Base-by-base conservation (phyloP, 2,113 vertebrate genomes). In the Tangachromis dhanisi region DNA sequence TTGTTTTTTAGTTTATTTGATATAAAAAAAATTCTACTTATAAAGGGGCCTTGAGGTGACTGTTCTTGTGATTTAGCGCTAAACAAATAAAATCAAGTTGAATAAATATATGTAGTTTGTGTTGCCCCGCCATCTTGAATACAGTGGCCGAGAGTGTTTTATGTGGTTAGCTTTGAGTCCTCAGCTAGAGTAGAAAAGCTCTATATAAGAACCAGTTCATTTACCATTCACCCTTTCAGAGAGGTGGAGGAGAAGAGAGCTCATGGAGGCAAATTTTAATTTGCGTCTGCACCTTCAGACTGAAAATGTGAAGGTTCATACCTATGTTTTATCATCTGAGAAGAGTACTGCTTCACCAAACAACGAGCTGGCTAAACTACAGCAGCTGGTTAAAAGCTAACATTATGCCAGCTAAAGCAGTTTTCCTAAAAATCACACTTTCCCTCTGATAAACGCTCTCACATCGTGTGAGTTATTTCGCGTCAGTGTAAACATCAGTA, bases 391-490 rank as follows among this genome's bases (percentile, higher is more conserved):
- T 55, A 55, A 12, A 55, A 55, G 6, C 53, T 55, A 55, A 55
- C 11, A 24, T 55, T 55, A 24, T 55, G 53, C 6, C 21, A 55
- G 21, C 53, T 13, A 24, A 55, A 24, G 53, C 4, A 66, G 3
- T 33, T 38, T 38, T 21, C 63, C 19, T 68, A 38, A 68, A 21
- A 38, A 13, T 1, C 63, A 21, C 63, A 68, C 33, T 21, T 68
- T 8, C 33, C 19, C 7, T 68, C 19, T 68, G 11, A 68, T 38
- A 38, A 68, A 68, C 3, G 2, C 13, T 66, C 33, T 66, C 33
- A 38, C 61, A 66, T 8, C 0, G 10, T 8, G 19, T 13, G 33
- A 66, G 33, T 66, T 66, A 7, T 38, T 66, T 66, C 1, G 0
- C 6, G 0, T 63, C 17, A 63, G 31, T 35, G 31, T 35, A 66